phyloP scores from a whole-genome alignment of 2,113 vertebrate species.

The Zeus faber region DNA sequence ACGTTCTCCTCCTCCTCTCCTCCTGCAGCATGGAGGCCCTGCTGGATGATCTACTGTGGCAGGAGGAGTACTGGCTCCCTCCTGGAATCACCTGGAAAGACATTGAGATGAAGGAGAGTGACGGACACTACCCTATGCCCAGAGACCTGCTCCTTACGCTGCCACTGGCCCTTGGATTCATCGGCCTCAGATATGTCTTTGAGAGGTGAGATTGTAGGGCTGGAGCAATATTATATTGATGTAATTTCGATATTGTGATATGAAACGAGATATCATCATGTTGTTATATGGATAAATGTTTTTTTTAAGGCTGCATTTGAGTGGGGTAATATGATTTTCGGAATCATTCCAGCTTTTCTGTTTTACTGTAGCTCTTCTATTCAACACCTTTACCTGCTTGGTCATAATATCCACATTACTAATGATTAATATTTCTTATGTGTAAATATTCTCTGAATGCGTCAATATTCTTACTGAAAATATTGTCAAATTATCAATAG shows the following conservation, averaged over 20 bases:
- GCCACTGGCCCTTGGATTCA: slow-evolving; percentile 79
- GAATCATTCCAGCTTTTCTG: no score
- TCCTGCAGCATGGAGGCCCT: slow-evolving; percentile 76
- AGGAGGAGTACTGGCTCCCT: slow-evolving; percentile 84
- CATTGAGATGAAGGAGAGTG: slow-evolving; percentile 68
- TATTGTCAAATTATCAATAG: no score
- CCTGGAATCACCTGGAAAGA: slow-evolving; percentile 81
- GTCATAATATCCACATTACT: no score
- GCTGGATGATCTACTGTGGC: slow-evolving; percentile 85
- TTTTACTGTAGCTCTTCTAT: no score
- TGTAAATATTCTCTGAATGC: no score
- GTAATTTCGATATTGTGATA: no score
- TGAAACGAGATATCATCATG: no score
- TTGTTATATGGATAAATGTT: not conserved
- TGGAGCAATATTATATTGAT: no score
- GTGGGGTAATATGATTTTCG: no score
- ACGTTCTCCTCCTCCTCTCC: not conserved
- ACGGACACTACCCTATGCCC: slow-evolving; percentile 74
- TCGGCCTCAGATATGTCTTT: slow-evolving; percentile 76
- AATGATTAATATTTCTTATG: no score
- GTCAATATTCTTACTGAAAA: no score
- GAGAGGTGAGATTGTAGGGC: slow-evolving; percentile 82
- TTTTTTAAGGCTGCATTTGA: not conserved
- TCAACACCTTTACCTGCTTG: no score
- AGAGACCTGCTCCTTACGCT: slow-evolving; percentile 77